phyloP scores from a whole-genome alignment of 2,888 invertebrate species.

The Meteorus cinctellus region DNA sequence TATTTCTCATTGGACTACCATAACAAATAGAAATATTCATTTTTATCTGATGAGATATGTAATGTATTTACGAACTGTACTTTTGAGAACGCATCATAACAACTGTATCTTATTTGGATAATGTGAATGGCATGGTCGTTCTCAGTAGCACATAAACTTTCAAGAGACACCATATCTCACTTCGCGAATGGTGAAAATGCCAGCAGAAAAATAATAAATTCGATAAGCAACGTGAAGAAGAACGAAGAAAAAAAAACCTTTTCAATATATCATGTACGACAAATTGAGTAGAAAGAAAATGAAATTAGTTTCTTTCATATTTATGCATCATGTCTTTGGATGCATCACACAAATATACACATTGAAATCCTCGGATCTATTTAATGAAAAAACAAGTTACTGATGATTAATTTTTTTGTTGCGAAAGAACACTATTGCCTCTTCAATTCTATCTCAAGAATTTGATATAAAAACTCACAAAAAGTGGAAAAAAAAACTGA shows the following conservation, averaged over 20 bases:
- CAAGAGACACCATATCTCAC: not conserved
- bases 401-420: not conserved
- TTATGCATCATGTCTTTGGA: no score
- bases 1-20: no score
- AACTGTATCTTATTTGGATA: not conserved
- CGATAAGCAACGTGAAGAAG: not conserved
- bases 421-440: not conserved
- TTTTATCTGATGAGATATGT: not conserved
- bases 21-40: no score
- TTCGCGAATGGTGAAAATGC: not conserved
- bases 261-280: not conserved
- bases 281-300: not conserved
- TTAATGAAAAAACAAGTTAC: not conserved
- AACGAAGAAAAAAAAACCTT: not conserved
- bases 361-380: not conserved
- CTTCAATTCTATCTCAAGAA: not conserved
- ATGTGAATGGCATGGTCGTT: not conserved
- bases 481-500: not conserved
- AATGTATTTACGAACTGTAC: not conserved
- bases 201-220: conserved; percentile 12
- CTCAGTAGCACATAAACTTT: not conserved
- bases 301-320: conserved; percentile 2
- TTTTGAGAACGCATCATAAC: not conserved
- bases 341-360: not conserved
- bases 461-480: not conserved